phyloP scores from a whole-genome alignment of 1,140 invertebrate genomes.

The Drosophila bocki region DNA sequence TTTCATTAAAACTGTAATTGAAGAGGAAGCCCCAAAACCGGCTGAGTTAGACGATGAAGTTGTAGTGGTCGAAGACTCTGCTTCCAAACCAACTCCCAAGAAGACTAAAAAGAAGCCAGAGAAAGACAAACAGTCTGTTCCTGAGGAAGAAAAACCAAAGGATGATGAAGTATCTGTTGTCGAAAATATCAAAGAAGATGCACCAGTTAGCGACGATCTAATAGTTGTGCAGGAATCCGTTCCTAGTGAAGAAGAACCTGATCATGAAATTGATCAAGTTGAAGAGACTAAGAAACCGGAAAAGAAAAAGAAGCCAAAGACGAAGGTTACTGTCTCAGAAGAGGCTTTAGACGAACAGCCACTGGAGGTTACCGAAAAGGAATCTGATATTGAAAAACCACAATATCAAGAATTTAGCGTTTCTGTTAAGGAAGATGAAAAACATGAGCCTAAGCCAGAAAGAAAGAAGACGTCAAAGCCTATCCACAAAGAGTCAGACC shows the following conservation, averaged over 20 bases:
- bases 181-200: slow-evolving; percentile 28
- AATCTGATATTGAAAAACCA: slow-evolving; percentile 56
- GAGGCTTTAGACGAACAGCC: slow-evolving; percentile 30
- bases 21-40: slow-evolving; percentile 62
- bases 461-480: slow-evolving; percentile 37
- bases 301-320: slow-evolving; percentile 76
- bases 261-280: slow-evolving; percentile 5
- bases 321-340: slow-evolving; percentile 43
- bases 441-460: slow-evolving; percentile 11
- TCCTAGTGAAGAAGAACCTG: slow-evolving; percentile 27
- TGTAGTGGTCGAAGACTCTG: slow-evolving; percentile 21
- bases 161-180: slow-evolving; percentile 29
- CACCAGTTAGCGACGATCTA: not conserved
- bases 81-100: slow-evolving; percentile 11
- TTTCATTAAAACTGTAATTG: slow-evolving; percentile 65
- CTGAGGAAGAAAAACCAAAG: slow-evolving; percentile 13
- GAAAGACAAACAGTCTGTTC: slow-evolving; percentile 19
- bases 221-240: slow-evolving; percentile 27
- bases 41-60: slow-evolving; percentile 32
- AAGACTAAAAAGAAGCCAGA: slow-evolving; percentile 51
- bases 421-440: slow-evolving; percentile 42
- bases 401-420: slow-evolving; percentile 27
- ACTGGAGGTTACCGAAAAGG: slow-evolving; percentile 26
- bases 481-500: slow-evolving; percentile 1
- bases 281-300: slow-evolving; percentile 36